These are phyloP conservation scores for Coluber constrictor DNA, from an alignment of 2,797 vertebrate species.

Conservation along the genomic window DNA sequence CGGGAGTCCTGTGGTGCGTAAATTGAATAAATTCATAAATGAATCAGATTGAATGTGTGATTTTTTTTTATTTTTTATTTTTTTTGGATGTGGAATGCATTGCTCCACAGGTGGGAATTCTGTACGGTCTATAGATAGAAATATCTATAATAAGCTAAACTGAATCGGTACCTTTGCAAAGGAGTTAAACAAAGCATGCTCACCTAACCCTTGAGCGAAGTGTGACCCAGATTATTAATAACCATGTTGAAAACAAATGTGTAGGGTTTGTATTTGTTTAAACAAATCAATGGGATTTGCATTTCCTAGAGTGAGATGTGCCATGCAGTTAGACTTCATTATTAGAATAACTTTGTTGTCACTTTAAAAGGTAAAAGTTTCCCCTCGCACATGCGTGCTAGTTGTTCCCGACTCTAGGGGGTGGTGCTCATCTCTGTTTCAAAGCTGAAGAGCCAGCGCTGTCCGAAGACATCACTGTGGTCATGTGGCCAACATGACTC, in stretches of 20 bases:
- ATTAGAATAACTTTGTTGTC: too few species aligned
- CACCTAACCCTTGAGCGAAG: not conserved
- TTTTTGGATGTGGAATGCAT: not conserved
- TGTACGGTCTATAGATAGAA: constrained; percentile 6
- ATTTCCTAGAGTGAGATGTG: not conserved
- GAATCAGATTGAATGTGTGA: not conserved
- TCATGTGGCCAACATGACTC: too few species aligned
- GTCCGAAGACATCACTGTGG: too few species aligned
- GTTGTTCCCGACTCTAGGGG: too few species aligned
- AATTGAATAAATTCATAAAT: not conserved
- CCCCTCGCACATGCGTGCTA: too few species aligned
- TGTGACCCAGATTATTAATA: not conserved
- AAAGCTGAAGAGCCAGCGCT: too few species aligned
- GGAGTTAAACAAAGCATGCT: not conserved
- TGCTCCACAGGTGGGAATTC: not conserved
- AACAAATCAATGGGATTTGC: not conserved
- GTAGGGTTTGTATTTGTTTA: not conserved
- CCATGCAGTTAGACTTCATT: too few species aligned
- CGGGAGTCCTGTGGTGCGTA: not conserved
- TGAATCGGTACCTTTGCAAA: constrained; percentile 16
- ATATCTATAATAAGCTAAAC: constrained; percentile 38
- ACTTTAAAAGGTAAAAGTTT: too few species aligned
- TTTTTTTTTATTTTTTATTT: not conserved
- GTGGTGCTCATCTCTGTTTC: too few species aligned
- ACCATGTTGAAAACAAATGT: not conserved